A percentile compares a stretch with the other conserved stretches of the same genome.
Evolutionary conservation across 2,113 vertebrate species (phyloP).

Genomic region (Hydrochoerus hydrochaeris): DNA sequence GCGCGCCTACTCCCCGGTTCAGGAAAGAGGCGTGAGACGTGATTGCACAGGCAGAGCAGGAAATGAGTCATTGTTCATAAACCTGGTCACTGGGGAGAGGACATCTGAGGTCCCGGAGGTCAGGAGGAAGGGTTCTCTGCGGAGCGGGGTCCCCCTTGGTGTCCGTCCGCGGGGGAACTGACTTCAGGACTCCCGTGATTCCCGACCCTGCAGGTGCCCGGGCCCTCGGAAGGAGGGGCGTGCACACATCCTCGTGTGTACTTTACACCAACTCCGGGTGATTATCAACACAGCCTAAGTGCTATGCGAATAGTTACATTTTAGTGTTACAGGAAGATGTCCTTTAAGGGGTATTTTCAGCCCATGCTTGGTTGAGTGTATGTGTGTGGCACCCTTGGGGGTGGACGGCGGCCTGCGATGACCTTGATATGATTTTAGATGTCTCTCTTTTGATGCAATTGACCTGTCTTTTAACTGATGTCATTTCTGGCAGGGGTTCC

Average conservation of each 20-base stretch:
- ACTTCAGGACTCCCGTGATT: not conserved
- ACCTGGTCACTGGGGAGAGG: not conserved
- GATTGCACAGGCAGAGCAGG: not conserved
- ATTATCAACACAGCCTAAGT: not conserved
- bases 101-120: not conserved
- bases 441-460: not conserved
- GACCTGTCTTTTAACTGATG: not conserved
- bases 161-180: not conserved
- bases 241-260: not conserved
- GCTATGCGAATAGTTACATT: not conserved
- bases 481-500: not conserved
- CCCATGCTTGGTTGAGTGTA: not conserved
- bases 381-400: not conserved
- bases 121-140: not conserved
- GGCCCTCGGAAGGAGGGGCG: not conserved
- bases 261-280: not conserved
- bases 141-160: not conserved
- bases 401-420: not conserved
- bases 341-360: not conserved
- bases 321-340: not conserved
- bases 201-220: not conserved
- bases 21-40: not conserved
- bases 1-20: not conserved
- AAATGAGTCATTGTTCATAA: not conserved
- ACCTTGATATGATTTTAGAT: not conserved